Conservation (phyloP, 2,113 vertebrate genomes). For the Sceloporus undulatus region DNA sequence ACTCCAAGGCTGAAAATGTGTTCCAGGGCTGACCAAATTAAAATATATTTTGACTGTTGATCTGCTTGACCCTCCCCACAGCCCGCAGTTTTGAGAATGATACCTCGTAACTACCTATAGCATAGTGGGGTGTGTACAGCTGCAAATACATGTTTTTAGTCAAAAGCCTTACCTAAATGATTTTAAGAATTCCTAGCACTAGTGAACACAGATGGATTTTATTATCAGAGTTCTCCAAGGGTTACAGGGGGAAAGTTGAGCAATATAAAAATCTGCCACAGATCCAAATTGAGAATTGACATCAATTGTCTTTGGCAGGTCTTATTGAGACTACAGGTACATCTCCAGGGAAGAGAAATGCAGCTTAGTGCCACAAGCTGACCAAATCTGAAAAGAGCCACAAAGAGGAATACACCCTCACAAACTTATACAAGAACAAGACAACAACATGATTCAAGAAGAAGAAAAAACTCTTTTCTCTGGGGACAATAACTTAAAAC, state of each 20-base stretch:
- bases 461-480: background rate
- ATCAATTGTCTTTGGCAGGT: background rate
- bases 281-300: background rate
- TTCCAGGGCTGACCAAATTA: background rate
- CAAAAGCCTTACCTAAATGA: background rate
- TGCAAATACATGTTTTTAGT: background rate
- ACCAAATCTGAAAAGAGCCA: slow-evolving; percentile 7
- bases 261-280: background rate
- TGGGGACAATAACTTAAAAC: background rate
- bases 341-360: background rate
- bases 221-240: background rate
- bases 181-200: background rate
- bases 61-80: background rate
- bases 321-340: background rate
- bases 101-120: background rate
- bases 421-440: slow-evolving; percentile 4
- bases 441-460: slow-evolving; percentile 18
- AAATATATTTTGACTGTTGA: background rate
- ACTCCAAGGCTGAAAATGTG: background rate
- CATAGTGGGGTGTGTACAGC: background rate
- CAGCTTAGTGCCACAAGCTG: background rate
- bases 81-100: slow-evolving; percentile 1
- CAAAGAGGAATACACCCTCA: slow-evolving; percentile 1
- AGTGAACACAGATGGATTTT: background rate
- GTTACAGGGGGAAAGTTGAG: background rate